These are phyloP conservation scores for Chrysolina americana DNA, from an alignment of 2,888 invertebrate species.

Conservation along the genomic window DNA sequence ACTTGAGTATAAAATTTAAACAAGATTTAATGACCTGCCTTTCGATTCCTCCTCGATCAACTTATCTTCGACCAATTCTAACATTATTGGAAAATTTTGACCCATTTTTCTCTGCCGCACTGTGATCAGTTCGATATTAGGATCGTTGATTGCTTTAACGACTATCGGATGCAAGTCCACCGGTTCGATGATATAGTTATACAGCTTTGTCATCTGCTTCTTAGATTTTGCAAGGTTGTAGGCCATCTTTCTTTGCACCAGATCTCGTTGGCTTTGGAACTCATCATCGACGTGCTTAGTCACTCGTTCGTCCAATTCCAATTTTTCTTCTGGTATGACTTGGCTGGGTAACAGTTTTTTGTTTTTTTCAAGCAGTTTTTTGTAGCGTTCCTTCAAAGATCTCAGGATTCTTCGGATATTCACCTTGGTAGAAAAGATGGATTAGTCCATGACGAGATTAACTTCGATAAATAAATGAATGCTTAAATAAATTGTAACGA, in stretches of 20 bases:
- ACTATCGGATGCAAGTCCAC: conserved; percentile 78
- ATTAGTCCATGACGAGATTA: not conserved
- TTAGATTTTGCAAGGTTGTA: conserved; percentile 81
- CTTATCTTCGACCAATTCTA: conserved; percentile 74
- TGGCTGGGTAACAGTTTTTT: conserved; percentile 75
- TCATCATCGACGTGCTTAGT: conserved; percentile 75
- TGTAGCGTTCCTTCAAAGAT: conserved; percentile 71
- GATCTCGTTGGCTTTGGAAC: conserved; percentile 75
- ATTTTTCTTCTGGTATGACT: conserved; percentile 73
- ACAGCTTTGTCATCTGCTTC: conserved; percentile 68
- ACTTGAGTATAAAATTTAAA: not conserved
- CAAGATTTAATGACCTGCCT: conserved; percentile 70
- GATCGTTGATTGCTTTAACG: conserved; percentile 73
- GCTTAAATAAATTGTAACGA: too few relatives aligned
- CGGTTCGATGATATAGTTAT: conserved; percentile 69
- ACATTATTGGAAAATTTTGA: conserved; percentile 72
- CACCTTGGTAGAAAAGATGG: conserved; percentile 34
- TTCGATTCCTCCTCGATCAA: conserved; percentile 73
- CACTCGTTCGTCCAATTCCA: conserved; percentile 80
- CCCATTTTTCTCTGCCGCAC: conserved; percentile 78
- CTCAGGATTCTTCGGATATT: conserved; percentile 70
- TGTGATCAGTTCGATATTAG: conserved; percentile 70
- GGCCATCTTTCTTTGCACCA: conserved; percentile 78
- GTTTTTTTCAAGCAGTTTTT: conserved; percentile 68
- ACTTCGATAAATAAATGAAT: too few relatives aligned